A percentile compares a stretch with the other conserved stretches of the same genome.
phyloP scores from a whole-genome alignment of 2,113 vertebrate species.

The Bettongia penicillata region DNA sequence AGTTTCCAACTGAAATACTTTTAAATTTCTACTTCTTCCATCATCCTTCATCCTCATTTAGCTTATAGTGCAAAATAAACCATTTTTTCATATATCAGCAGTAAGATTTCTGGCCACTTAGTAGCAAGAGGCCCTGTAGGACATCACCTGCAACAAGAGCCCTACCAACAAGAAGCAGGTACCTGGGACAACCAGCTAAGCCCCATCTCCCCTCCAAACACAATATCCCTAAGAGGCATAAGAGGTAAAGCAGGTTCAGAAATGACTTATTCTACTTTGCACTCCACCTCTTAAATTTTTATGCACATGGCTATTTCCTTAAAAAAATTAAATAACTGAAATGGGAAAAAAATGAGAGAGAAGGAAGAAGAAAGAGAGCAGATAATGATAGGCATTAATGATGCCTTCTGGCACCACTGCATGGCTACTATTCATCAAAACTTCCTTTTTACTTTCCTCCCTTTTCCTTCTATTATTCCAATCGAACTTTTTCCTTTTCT shows the following conservation, averaged over 20 bases:
- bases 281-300: neutral
- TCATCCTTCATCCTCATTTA: accelerated
- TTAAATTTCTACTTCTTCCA: neutral
- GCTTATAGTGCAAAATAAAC: neutral
- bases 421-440: neutral
- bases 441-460: neutral
- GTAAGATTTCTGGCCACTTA: neutral
- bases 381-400: neutral
- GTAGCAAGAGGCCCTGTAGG: neutral
- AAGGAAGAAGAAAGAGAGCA: neutral
- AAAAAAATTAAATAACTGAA: neutral
- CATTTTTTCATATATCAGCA: neutral
- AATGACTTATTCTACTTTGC: neutral
- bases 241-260: neutral
- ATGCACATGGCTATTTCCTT: neutral
- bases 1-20: neutral
- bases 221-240: neutral
- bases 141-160: neutral
- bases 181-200: neutral
- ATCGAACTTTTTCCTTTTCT: neutral
- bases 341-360: neutral
- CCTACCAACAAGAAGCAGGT: neutral
- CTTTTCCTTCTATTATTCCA: neutral
- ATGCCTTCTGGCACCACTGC: neutral
- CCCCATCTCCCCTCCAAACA: neutral